These are phyloP conservation scores for Neelides sp. DNA, from an alignment of 1,140 invertebrate species.

Conservation along the genomic window DNA sequence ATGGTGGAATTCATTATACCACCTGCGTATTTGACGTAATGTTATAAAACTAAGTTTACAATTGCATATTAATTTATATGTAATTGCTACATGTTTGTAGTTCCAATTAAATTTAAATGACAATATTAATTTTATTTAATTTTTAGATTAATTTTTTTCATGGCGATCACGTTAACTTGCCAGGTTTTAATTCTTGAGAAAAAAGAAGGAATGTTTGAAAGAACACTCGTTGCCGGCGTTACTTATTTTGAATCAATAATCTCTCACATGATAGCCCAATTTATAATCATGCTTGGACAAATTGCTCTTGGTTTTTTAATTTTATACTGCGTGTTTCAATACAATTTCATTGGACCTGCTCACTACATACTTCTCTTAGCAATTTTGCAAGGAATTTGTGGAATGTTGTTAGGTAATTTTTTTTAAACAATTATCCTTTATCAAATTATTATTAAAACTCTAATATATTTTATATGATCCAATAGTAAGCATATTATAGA, in stretches of 20 bases:
- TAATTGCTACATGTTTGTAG: slow-evolving; percentile 25
- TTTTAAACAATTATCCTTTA: no score
- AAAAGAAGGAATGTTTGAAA: slow-evolving; percentile 61
- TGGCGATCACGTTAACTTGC: slow-evolving; percentile 62
- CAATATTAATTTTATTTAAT: no score
- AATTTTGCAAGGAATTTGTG: no score
- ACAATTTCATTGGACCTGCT: no score
- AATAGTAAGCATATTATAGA: no score
- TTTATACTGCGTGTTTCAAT: not conserved
- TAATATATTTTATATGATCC: no score
- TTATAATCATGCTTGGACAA: slow-evolving; percentile 4
- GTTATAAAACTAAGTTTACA: not conserved
- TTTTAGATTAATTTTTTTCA: slow-evolving; percentile 65
- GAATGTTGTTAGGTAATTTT: no score
- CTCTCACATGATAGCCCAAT: slow-evolving; percentile 9
- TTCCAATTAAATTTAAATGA: no score
- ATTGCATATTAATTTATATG: no score
- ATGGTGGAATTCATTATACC: slow-evolving; percentile 63
- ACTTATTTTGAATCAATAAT: slow-evolving; percentile 40
- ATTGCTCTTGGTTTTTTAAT: not conserved
- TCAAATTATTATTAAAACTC: no score
- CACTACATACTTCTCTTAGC: no score
- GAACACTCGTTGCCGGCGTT: slow-evolving; percentile 58
- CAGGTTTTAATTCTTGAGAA: slow-evolving; percentile 67
- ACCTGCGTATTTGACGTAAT: slow-evolving; percentile 55